A percentile compares a stretch with the other conserved stretches of the same genome.
These are phyloP conservation scores for Tanytarsus gracilentus DNA, from an alignment of 2,888 invertebrate species.

Conservation along the genomic window DNA sequence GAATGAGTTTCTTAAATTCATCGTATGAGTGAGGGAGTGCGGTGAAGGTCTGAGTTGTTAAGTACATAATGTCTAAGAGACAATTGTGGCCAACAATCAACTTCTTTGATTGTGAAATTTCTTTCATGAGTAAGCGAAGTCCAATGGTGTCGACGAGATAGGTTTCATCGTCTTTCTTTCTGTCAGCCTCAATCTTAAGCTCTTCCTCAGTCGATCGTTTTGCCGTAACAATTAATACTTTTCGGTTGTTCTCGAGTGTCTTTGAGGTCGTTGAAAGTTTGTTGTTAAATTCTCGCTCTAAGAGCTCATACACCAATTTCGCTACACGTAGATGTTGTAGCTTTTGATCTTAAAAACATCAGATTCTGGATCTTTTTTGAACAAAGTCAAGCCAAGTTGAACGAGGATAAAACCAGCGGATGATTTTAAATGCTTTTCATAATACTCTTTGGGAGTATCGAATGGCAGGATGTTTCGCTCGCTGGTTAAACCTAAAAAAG, in stretches of 20 bases:
- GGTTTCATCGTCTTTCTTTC: conserved; percentile 48
- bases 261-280: conserved; percentile 42
- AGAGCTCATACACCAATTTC: conserved; percentile 57
- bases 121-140: conserved; percentile 62
- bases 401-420: conserved; percentile 58
- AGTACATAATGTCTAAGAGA: conserved; percentile 73
- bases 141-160: conserved; percentile 67
- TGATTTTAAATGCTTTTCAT: conserved; percentile 49
- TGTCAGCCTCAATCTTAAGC: conserved; percentile 42
- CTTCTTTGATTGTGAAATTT: conserved; percentile 66
- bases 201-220: conserved; percentile 45
- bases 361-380: conserved; percentile 42
- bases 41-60: conserved; percentile 68
- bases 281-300: conserved; percentile 46
- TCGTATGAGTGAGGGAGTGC: conserved; percentile 60
- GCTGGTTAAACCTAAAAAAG: conserved; percentile 50
- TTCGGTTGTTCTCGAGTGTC: conserved; percentile 45
- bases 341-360: conserved; percentile 38
- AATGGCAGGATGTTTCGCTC: conserved; percentile 53
- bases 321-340: conserved; percentile 66
- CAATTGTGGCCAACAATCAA: conserved; percentile 79
- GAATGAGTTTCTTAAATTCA: conserved; percentile 67
- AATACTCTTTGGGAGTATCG: conserved; percentile 63
- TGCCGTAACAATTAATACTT: conserved; percentile 47
- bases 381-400: conserved; percentile 61